Percentiles rank a stretch among this genome's conserved stretches.
Conservation (phyloP, 1,140 invertebrate species). For the Pentalonia nigronervosa region DNA sequence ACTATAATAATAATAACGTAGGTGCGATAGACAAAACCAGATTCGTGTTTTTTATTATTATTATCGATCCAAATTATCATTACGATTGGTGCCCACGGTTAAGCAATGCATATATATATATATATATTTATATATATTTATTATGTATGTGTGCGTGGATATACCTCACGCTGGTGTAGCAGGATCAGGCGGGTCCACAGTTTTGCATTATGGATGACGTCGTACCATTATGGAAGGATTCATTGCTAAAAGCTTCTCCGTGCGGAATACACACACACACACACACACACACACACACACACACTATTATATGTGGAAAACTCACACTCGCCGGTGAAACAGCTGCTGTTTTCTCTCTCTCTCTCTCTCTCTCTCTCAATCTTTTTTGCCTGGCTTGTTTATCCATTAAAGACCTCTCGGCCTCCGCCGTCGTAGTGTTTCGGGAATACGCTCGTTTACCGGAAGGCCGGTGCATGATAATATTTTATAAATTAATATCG, state of each 20-base stretch:
- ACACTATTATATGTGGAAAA: not conserved
- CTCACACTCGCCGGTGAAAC: not conserved
- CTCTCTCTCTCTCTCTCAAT: not conserved
- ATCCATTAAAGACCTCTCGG: constrained; percentile 35
- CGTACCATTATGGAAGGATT: constrained; percentile 11
- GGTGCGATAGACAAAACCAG: not conserved
- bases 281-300: not conserved
- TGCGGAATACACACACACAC: not conserved
- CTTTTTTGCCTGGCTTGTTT: not conserved
- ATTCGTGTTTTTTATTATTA: not conserved
- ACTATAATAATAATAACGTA: not conserved
- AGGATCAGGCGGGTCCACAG: not conserved
- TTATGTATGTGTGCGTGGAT: not conserved
- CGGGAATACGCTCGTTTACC: not conserved
- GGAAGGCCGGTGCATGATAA: not conserved
- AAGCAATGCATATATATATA: not conserved
- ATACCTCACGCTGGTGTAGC: not conserved
- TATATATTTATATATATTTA: not conserved
- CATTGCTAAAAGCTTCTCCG: constrained; percentile 44
- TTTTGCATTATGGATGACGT: constrained; percentile 53
- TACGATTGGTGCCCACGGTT: not conserved
- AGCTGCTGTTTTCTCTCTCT: constrained; percentile 1
- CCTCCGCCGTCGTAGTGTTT: not conserved
- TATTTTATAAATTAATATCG: not conserved
- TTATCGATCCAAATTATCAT: not conserved